A percentile compares a stretch with the other conserved stretches of the same genome.
phyloP scores from a whole-genome alignment of 2,888 invertebrate genomes.

The Drosophila peninsularis region DNA sequence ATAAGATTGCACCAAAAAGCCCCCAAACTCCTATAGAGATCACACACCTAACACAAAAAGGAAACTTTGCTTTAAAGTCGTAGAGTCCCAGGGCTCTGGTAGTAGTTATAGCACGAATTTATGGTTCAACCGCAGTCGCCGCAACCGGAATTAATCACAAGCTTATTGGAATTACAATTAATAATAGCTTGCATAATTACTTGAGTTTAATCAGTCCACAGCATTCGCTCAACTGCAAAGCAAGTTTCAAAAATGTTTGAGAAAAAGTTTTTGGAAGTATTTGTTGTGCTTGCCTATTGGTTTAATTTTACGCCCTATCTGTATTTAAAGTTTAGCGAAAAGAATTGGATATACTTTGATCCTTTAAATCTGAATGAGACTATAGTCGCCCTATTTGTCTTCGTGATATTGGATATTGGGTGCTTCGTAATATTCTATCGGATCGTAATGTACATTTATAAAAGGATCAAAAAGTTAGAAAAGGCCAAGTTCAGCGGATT shows the following conservation, averaged over 20 bases:
- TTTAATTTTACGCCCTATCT: conserved; percentile 4
- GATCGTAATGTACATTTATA: conserved; percentile 18
- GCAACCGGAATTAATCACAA: neutral
- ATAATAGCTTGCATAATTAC: neutral
- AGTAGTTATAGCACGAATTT: neutral
- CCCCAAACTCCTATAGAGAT: neutral
- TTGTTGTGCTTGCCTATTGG: conserved; percentile 16
- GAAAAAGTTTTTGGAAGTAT: conserved; percentile 23
- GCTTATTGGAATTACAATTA: neutral
- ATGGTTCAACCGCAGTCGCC: neutral
- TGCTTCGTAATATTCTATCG: conserved; percentile 6
- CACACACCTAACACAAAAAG: neutral
- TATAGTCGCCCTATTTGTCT: conserved; percentile 13
- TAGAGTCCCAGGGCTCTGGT: neutral
- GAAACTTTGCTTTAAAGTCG: neutral
- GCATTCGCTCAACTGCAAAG: conserved; percentile 1
- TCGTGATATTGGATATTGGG: conserved; percentile 3
- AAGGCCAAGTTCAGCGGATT: neutral
- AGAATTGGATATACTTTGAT: neutral
- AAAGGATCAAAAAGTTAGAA: conserved; percentile 4
- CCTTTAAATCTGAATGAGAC: neutral
- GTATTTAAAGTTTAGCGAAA: accelerated
- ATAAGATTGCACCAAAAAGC: neutral
- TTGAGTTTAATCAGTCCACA: neutral
- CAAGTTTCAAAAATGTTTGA: conserved; percentile 31